Evolutionary conservation across 2,113 vertebrate genomes (phyloP).

Genomic region (Marmota monax): DNA sequence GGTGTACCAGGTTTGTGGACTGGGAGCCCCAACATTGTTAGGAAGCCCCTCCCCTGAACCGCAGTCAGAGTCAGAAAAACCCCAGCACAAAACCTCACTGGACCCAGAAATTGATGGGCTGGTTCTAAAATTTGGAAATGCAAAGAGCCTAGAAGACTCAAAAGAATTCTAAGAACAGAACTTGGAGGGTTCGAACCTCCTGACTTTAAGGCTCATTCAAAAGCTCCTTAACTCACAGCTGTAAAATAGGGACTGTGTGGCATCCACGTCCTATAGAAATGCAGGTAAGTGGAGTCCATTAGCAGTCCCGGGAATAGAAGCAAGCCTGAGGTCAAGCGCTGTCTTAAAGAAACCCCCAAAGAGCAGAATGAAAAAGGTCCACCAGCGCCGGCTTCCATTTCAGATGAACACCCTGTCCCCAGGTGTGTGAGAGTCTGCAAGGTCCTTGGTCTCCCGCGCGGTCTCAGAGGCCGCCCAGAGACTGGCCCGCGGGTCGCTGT

Average conservation of each 20-base stretch:
- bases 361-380: not conserved
- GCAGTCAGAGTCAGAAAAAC: not conserved
- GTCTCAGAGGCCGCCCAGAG: fast-evolving
- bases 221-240: not conserved
- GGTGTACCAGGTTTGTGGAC: not conserved
- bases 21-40: not conserved
- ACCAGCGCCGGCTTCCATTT: not conserved
- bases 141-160: not conserved
- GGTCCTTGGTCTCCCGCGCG: not conserved
- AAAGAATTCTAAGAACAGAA: not conserved
- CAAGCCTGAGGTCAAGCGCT: not conserved
- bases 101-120: not conserved
- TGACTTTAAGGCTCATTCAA: not conserved
- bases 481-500: not conserved
- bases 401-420: not conserved
- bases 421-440: not conserved
- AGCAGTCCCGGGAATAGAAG: not conserved
- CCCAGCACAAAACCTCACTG: not conserved
- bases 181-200: not conserved
- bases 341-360: not conserved
- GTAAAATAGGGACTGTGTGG: not conserved
- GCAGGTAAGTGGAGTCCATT: not conserved
- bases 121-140: not conserved
- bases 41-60: not conserved
- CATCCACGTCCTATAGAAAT: not conserved